Evolutionary conservation across 2,113 vertebrate species (phyloP), one percentile per base, ranked within the genome.

Genomic region (Calidris pygmaea): DNA sequence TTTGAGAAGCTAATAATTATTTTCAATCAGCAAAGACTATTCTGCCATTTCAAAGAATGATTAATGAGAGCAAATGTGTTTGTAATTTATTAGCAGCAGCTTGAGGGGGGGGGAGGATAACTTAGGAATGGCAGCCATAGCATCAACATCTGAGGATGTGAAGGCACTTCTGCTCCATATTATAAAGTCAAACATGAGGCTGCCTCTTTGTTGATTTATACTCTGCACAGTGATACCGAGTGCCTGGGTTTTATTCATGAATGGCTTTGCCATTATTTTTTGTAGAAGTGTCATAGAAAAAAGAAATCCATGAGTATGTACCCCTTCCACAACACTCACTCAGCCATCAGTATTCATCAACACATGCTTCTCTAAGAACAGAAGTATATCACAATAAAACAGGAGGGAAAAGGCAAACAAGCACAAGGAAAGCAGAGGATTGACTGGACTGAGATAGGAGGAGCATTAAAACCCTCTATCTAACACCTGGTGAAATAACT

Each of bases 1-100:
- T 97, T 96, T 89, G 95, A 98, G 96, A 97, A 97, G 90, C 79
- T 98, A 96, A 97, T 98, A 98, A 98, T 98, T 97, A 98, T 98
- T 98, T 97, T 97, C 97, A 98, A 98, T 98, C 98, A 97, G 90
- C 90, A 96, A 98, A 94, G 93, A 98, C 96, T 96, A 96, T 96
- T 97, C 96, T 97, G 96, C 93, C 95, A 95, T 97, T 96, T 97
- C 96, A 96, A 95, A 97, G 95, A 97, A 97, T 97, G 97, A 97
- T 97, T 98, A 98, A 98, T 96, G 96, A 98, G 93, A 92, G 82
- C 84, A 97, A 97, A 95, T 96, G 93, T 97, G 89, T 97, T 96
- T 97, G 95, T 85, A 97, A 97, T 95, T 82, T 95, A 90, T 92
- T 85, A 95, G 68, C 85, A 97, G 86, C 87, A 87, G 85, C 87